phyloP scores from a whole-genome alignment of 2,888 invertebrate species.

The Cetonia aurata region DNA sequence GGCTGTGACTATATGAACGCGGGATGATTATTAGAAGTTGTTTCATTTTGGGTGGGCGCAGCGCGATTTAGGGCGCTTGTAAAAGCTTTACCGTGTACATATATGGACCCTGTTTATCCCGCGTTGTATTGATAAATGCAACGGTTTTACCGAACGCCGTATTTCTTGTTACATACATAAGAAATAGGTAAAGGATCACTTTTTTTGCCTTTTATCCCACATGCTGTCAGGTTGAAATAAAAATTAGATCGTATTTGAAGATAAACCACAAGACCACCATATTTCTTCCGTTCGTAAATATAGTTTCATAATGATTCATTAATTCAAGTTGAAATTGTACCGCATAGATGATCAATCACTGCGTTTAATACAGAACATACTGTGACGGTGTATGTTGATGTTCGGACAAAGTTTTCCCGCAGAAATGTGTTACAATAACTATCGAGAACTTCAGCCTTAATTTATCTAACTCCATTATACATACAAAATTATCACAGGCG shows the following conservation, averaged over 20 bases:
- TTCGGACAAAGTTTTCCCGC: conserved; percentile 33
- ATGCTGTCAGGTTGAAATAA: too few relatives aligned
- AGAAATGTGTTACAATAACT: conserved; percentile 38
- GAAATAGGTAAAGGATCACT: too few relatives aligned
- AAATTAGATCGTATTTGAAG: too few relatives aligned
- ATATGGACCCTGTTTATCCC: too few relatives aligned
- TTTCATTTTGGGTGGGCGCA: not conserved
- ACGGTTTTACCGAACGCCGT: not conserved
- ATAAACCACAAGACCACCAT: too few relatives aligned
- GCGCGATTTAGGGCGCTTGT: not conserved
- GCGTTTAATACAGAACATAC: conserved; percentile 27
- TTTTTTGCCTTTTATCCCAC: too few relatives aligned
- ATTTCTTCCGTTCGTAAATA: conserved; percentile 22
- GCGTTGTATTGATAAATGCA: too few relatives aligned
- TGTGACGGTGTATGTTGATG: conserved; percentile 3
- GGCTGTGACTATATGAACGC: not conserved
- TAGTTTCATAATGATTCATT: conserved; percentile 23
- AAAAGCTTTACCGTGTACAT: not conserved
- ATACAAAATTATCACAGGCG: conserved; percentile 33
- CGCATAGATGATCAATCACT: conserved; percentile 28
- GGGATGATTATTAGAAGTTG: not conserved
- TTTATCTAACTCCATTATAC: conserved; percentile 37
- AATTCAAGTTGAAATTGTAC: not conserved
- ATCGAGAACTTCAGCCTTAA: conserved; percentile 34
- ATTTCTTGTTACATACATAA: not conserved